These are phyloP conservation scores for Aphidoletes aphidimyza DNA, from an alignment of 2,888 invertebrate genomes.

Conservation along the genomic window DNA sequence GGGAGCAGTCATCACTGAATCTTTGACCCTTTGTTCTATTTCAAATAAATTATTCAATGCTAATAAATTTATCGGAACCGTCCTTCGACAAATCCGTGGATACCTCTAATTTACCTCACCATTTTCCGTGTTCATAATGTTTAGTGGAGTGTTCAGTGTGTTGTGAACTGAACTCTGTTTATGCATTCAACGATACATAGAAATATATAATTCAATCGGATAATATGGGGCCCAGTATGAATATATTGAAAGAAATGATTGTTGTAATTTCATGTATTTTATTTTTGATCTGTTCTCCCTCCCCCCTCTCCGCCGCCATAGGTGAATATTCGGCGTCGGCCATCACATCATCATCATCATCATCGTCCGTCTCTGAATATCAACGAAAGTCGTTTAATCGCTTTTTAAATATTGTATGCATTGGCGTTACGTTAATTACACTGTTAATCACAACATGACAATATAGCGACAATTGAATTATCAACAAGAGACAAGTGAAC, in stretches of 20 bases:
- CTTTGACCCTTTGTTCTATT: too few relatives aligned
- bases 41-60: too few relatives aligned
- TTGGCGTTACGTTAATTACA: constrained; percentile 48
- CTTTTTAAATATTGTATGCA: constrained; percentile 52
- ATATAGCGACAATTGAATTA: constrained; percentile 51
- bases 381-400: constrained; percentile 53
- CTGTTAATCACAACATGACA: constrained; percentile 55
- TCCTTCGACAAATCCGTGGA: too few relatives aligned
- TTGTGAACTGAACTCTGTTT: too few relatives aligned
- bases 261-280: constrained; percentile 13
- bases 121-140: too few relatives aligned
- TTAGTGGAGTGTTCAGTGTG: too few relatives aligned
- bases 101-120: too few relatives aligned
- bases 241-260: not conserved
- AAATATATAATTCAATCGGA: too few relatives aligned
- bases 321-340: constrained; percentile 57
- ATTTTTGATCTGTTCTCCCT: constrained; percentile 55
- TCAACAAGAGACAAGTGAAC: constrained; percentile 22
- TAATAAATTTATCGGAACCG: too few relatives aligned
- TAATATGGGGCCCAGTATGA: too few relatives aligned
- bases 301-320: not conserved
- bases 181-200: too few relatives aligned
- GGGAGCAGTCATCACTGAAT: too few relatives aligned
- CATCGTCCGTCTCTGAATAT: constrained; percentile 8
- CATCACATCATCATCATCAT: constrained; percentile 59